These are phyloP conservation scores for Ochlodes sylvanus DNA, from an alignment of 2,888 invertebrate species.

Conservation along the genomic window DNA sequence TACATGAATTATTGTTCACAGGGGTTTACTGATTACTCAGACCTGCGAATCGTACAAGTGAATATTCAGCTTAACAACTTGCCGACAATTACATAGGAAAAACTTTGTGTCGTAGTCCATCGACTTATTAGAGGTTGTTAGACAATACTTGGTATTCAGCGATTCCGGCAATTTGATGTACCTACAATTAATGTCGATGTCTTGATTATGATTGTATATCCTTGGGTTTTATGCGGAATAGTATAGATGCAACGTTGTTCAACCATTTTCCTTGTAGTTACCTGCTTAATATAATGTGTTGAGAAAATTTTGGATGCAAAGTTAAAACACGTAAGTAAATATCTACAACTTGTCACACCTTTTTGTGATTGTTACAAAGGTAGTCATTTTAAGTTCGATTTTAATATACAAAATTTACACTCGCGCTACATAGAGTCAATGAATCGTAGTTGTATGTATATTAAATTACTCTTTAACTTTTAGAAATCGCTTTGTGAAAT, in stretches of 20 bases:
- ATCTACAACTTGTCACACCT: too few relatives aligned
- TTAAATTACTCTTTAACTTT: too few relatives aligned
- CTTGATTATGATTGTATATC: slow-evolving; percentile 3
- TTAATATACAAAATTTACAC: too few relatives aligned
- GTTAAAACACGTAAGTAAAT: background rate
- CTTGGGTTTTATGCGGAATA: slow-evolving; percentile 17
- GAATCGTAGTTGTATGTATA: too few relatives aligned
- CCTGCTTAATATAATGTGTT: too few relatives aligned
- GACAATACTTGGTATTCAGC: slow-evolving; percentile 19
- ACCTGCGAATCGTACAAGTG: slow-evolving; percentile 40
- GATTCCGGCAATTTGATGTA: slow-evolving; percentile 33
- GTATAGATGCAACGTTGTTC: slow-evolving; percentile 3
- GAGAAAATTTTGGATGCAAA: background rate
- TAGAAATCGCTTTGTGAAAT: too few relatives aligned
- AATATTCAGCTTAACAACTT: slow-evolving; percentile 26
- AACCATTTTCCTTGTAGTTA: slow-evolving; percentile 13
- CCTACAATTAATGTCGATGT: slow-evolving; percentile 1
- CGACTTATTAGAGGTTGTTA: slow-evolving; percentile 24
- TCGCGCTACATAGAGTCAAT: too few relatives aligned
- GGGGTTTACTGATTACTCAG: slow-evolving; percentile 63
- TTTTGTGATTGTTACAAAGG: too few relatives aligned
- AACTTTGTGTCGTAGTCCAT: background rate
- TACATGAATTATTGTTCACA: slow-evolving; percentile 61
- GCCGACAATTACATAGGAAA: slow-evolving; percentile 17
- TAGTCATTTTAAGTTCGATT: too few relatives aligned